Evolutionary conservation across 1,140 invertebrate genomes (phyloP).

Genomic region (Colletes latitarsis): DNA sequence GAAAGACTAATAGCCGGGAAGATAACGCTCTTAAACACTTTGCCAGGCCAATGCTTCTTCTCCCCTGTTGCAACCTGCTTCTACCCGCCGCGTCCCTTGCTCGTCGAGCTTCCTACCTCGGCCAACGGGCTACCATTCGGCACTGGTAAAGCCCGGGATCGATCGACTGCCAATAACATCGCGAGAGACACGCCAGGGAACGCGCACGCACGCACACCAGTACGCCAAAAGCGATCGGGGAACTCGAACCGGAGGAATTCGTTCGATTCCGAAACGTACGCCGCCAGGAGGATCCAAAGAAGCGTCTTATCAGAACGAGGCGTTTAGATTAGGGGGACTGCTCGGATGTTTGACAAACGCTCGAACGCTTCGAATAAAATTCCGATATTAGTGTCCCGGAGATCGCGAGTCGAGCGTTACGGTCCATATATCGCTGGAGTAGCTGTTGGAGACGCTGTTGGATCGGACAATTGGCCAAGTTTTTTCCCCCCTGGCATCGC

Average conservation of each 20-base stretch:
- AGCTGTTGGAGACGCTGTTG: too few relatives aligned
- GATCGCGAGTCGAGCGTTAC: too few relatives aligned
- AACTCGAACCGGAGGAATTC: constrained; percentile 3
- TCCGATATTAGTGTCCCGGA: too few relatives aligned
- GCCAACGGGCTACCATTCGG: constrained; percentile 37
- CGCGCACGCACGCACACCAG: background rate
- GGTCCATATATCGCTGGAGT: too few relatives aligned
- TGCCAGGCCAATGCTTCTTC: constrained; percentile 78
- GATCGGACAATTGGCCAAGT: too few relatives aligned
- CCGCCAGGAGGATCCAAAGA: background rate
- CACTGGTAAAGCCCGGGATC: constrained; percentile 32
- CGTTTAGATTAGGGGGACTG: background rate
- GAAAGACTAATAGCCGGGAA: constrained; percentile 80
- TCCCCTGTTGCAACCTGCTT: constrained; percentile 61
- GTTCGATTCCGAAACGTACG: too few relatives aligned
- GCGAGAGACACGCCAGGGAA: constrained; percentile 28
- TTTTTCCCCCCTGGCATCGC: too few relatives aligned
- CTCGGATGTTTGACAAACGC: too few relatives aligned
- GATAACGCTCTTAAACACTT: constrained; percentile 81
- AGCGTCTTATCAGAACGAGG: background rate
- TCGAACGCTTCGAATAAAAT: too few relatives aligned
- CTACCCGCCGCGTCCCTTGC: constrained; percentile 23
- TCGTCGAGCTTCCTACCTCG: background rate
- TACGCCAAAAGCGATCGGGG: background rate
- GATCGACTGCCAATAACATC: constrained; percentile 44